Base-by-base conservation (phyloP, 2,113 vertebrate genomes). In the Tangachromis dhanisi region DNA sequence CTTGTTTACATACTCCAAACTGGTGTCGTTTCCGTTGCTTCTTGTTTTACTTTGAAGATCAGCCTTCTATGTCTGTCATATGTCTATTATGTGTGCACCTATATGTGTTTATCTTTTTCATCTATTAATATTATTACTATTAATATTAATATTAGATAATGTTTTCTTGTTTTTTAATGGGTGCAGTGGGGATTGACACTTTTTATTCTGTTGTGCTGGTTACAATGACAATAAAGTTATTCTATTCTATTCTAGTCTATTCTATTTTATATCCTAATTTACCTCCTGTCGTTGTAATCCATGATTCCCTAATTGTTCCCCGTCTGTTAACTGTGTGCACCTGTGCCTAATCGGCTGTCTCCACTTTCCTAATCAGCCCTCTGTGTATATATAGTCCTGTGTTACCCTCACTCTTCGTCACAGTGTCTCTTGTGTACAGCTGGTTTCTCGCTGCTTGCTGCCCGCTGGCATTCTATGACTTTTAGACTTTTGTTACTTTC, bases 391-490 rank as follows among this genome's bases (percentile, higher is more conserved):
- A n/a, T n/a, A n/a, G 59, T 35, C 31, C 31, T 63, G 31, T 35
- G 31, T 63, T n/a, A 35, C 31, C 17, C 6, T 63, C 31, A 5
- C 31, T 63, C 3, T 63, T 0, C 5, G 31, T n/a, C 9, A 35
- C 9, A 63, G 31, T 1, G 6, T 5, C 17, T 35, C 59, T n/a
- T 63, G 17, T 63, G 17, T 1, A 63, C 9, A 12, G 17, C 1
- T 63, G 4, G 6, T 63, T 19, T 12, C 17, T 33, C 31, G 11
- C 31, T 11, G 5, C 26, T 0, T 10, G 16, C 57, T 4, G 9
- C 9, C 31, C 9, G 0, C 59, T 63, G 6, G 1, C 2, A 1
- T 0, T 1, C 59, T 7, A 2, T 33, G 59, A 2, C 9, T 35
- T 3, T 35, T 63, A 4, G 0, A 11, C 16, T 4, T 19, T 35